Evolutionary conservation across 2,113 vertebrate species (phyloP).

Genomic region (Siphamia tubifer): DNA sequence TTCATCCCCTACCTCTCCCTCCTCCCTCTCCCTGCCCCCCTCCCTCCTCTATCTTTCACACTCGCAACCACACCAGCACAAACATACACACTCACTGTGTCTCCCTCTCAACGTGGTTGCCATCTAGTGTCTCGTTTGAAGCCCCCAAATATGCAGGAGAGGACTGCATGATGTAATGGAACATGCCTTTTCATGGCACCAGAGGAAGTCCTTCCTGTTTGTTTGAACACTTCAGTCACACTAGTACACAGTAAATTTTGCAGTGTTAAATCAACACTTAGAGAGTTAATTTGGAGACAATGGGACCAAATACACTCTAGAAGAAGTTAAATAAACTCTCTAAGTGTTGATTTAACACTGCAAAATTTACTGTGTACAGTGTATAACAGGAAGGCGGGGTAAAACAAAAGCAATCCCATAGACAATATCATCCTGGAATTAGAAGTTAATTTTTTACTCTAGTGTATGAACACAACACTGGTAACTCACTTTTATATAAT

Average conservation of each 20-base stretch:
- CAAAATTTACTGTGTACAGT: too few species aligned
- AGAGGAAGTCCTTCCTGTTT: not conserved
- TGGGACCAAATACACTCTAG: too few species aligned
- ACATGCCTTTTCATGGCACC: constrained; percentile 12
- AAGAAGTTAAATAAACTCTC: too few species aligned
- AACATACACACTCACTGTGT: not conserved
- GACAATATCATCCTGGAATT: not conserved
- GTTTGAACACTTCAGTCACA: not conserved
- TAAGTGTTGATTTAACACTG: too few species aligned
- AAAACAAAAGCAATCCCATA: not conserved
- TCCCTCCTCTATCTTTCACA: not conserved
- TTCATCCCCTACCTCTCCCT: constrained; percentile 21
- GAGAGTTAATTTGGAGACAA: too few species aligned
- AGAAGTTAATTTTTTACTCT: not conserved
- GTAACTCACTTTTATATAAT: too few species aligned
- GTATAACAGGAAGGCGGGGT: not conserved
- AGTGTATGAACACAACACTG: not conserved
- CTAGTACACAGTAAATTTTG: not conserved
- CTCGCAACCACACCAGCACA: not conserved
- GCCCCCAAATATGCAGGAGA: constrained; percentile 31
- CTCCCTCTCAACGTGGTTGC: constrained; percentile 73
- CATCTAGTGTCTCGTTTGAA: constrained; percentile 80
- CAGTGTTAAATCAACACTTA: too few species aligned
- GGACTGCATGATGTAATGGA: constrained; percentile 67
- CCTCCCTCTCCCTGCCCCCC: not conserved